phyloP scores from a whole-genome alignment of 2,113 vertebrate genomes.

The Choloepus hoffmanni region DNA sequence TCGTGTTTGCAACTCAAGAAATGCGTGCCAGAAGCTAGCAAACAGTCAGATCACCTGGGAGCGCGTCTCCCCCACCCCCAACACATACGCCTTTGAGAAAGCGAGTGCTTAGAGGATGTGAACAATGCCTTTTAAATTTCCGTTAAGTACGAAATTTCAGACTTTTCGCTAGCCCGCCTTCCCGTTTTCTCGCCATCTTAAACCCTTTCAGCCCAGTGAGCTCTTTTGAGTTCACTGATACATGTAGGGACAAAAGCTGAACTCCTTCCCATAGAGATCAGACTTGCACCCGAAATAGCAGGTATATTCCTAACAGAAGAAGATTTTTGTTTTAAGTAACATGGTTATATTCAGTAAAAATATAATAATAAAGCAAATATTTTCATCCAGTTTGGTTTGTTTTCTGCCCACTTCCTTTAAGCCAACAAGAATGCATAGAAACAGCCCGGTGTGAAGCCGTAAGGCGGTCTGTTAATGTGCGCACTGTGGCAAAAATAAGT shows the following conservation, averaged over 20 bases:
- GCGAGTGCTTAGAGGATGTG: fast-evolving
- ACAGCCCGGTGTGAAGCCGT: background rate
- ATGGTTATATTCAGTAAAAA: background rate
- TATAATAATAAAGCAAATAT: background rate
- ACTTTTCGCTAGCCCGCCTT: background rate
- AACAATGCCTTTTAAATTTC: background rate
- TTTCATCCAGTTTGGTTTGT: background rate
- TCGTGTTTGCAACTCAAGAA: fast-evolving
- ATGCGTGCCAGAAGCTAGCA: fast-evolving
- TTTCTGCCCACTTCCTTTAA: background rate
- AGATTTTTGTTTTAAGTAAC: background rate
- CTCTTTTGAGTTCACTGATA: background rate
- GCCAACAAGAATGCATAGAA: background rate
- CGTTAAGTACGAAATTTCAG: background rate
- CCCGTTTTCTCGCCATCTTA: background rate
- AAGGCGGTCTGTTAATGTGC: background rate
- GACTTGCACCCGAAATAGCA: background rate
- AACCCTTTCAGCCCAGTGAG: background rate
- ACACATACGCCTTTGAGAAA: background rate
- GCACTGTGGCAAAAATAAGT: background rate
- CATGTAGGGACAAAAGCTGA: background rate
- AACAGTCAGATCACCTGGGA: background rate
- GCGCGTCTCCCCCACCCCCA: background rate
- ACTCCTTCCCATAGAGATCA: background rate
- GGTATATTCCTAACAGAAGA: background rate